Evolutionary conservation across 30 jellyfish, hydroid and myxozoan species (phyloP).

Genomic region (Clytia hemisphaerica): DNA sequence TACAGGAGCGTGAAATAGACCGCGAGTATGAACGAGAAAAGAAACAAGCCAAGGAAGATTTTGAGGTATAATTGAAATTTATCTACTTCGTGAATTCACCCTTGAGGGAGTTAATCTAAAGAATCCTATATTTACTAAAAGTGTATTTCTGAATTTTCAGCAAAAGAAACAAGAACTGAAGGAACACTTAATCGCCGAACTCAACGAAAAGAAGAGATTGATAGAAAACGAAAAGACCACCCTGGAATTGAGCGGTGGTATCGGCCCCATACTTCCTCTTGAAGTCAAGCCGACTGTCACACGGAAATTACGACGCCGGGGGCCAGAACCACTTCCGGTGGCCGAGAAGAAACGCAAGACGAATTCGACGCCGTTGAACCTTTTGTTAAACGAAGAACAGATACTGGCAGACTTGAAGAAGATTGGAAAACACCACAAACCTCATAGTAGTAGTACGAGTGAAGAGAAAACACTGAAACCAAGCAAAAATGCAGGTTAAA

Average conservation of each 20-base stretch:
- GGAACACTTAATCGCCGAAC: slow-evolving; percentile 62
- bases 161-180: slow-evolving; percentile 70
- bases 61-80: slow-evolving; percentile 48
- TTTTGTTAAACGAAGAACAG: slow-evolving; percentile 71
- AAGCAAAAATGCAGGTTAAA: neutral
- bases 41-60: slow-evolving; percentile 77
- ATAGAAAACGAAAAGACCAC: slow-evolving; percentile 87
- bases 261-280: slow-evolving; percentile 36
- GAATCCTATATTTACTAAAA: neutral
- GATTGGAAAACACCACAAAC: slow-evolving; percentile 54
- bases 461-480: neutral
- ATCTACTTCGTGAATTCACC: neutral
- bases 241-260: slow-evolving; percentile 85
- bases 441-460: too few species aligned
- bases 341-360: slow-evolving; percentile 80
- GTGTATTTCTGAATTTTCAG: slow-evolving; percentile 21
- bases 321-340: slow-evolving; percentile 96
- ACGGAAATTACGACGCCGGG: slow-evolving; percentile 82
- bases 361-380: slow-evolving; percentile 57
- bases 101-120: neutral
- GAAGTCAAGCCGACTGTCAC: slow-evolving; percentile 90
- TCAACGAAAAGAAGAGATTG: slow-evolving; percentile 73
- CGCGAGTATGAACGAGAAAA: slow-evolving; percentile 78
- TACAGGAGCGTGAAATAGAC: slow-evolving; percentile 67
- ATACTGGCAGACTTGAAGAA: slow-evolving; percentile 74